Conservation (phyloP, 2,797 vertebrate genomes). For the Acanthornis magna region DNA sequence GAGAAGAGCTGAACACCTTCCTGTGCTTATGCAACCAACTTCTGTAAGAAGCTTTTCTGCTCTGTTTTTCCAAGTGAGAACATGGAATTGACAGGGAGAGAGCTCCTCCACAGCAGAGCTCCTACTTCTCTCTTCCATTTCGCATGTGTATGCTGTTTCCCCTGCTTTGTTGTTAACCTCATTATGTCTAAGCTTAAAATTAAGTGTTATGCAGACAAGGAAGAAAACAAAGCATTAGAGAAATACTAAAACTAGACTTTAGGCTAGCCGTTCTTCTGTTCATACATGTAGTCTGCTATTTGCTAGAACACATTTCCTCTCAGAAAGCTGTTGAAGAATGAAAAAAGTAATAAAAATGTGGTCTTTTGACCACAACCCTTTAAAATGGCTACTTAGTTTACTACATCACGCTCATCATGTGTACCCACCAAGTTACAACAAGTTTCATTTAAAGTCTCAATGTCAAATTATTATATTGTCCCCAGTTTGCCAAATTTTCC, state of each 20-base stretch:
- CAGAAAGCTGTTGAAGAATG: background rate
- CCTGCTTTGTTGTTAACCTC: background rate
- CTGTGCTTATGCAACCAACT: background rate
- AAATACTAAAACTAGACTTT: background rate
- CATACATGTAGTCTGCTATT: background rate
- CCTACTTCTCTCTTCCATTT: background rate
- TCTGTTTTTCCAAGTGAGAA: background rate
- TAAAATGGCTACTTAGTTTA: background rate
- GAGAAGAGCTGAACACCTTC: background rate
- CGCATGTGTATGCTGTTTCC: rapidly evolving
- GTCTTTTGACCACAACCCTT: background rate
- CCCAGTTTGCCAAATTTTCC: background rate
- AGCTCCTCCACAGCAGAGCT: background rate
- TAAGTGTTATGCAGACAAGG: background rate
- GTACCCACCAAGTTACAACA: background rate
- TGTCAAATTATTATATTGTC: background rate
- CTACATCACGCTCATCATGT: background rate
- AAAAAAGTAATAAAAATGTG: background rate
- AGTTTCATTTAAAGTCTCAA: background rate
- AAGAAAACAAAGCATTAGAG: background rate
- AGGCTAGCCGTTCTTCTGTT: background rate
- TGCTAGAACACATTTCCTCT: background rate
- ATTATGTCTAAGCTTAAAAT: background rate
- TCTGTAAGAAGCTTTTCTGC: background rate
- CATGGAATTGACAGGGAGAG: background rate